A percentile compares a stretch with the other conserved stretches of the same genome.
These are phyloP conservation scores for Heteronetta atricapilla DNA, from an alignment of 2,113 vertebrate species.

Conservation along the genomic window DNA sequence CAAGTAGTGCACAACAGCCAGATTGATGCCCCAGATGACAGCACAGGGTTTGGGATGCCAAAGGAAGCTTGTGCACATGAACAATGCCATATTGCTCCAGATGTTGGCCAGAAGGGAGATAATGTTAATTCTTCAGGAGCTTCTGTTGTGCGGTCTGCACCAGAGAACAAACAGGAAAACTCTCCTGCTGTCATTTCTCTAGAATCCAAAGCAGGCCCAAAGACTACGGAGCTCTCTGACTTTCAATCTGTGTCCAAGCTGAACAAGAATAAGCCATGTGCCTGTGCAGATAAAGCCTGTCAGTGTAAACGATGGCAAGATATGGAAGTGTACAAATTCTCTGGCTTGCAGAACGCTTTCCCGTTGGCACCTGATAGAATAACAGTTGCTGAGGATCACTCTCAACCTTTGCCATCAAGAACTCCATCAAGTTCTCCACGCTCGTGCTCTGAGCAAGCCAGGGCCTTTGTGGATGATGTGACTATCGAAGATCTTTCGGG, in stretches of 20 bases:
- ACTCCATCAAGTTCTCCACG: constrained; percentile 88
- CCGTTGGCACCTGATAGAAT: constrained; percentile 80
- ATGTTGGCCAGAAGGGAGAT: constrained; percentile 59
- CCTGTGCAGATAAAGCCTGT: constrained; percentile 74
- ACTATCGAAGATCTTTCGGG: constrained; percentile 98
- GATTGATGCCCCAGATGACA: constrained; percentile 69
- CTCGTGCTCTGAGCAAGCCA: constrained; percentile 96
- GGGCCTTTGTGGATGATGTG: constrained; percentile 93
- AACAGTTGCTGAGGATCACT: constrained; percentile 73
- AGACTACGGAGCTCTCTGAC: constrained; percentile 78
- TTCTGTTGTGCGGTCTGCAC: not conserved
- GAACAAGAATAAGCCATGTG: constrained; percentile 63
- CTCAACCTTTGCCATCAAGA: constrained; percentile 79
- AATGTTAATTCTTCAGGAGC: constrained; percentile 27
- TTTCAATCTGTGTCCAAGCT: constrained; percentile 86
- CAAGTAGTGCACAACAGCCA: constrained; percentile 84
- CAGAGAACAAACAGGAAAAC: constrained; percentile 42
- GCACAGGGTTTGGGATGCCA: constrained; percentile 47
- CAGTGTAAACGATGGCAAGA: constrained; percentile 84
- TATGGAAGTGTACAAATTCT: constrained; percentile 95
- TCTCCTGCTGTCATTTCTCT: constrained; percentile 41
- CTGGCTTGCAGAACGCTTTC: constrained; percentile 87
- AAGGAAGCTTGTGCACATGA: constrained; percentile 70
- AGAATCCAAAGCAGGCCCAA: constrained; percentile 51
- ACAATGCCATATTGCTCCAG: constrained; percentile 64